phyloP scores from a whole-genome alignment of 2,797 vertebrate genomes.

The Tamandua tetradactyla region DNA sequence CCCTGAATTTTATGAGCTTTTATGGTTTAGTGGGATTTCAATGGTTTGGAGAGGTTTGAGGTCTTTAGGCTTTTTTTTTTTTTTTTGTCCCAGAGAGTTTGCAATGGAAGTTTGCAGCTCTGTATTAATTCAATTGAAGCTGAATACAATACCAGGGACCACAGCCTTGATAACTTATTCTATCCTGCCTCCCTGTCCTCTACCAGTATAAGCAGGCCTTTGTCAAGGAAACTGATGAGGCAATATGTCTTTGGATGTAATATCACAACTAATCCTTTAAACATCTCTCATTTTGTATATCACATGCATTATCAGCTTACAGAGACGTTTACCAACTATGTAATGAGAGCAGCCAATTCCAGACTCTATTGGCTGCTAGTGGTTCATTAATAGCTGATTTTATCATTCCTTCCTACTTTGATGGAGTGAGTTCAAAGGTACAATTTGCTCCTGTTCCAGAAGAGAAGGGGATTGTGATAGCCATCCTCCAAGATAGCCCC shows the following conservation, averaged over 20 bases:
- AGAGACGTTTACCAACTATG: conserved; percentile 20
- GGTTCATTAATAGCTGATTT: background rate
- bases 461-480: background rate
- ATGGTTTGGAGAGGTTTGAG: too few relatives aligned
- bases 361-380: background rate
- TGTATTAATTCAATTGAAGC: too few relatives aligned
- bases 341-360: background rate
- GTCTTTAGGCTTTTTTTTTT: too few relatives aligned
- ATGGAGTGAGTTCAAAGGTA: background rate
- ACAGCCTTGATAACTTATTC: too few relatives aligned
- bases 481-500: background rate
- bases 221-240: background rate
- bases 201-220: background rate
- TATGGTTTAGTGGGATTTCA: too few relatives aligned
- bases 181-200: too few relatives aligned
- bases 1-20: too few relatives aligned
- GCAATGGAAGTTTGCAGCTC: too few relatives aligned
- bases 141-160: too few relatives aligned
- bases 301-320: background rate
- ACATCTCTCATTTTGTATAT: background rate
- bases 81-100: too few relatives aligned
- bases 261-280: background rate
- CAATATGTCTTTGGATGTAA: background rate
- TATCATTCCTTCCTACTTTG: background rate
- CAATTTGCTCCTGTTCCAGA: background rate